phyloP scores from a whole-genome alignment of 2,797 vertebrate species.

The Bradypus variegatus region DNA sequence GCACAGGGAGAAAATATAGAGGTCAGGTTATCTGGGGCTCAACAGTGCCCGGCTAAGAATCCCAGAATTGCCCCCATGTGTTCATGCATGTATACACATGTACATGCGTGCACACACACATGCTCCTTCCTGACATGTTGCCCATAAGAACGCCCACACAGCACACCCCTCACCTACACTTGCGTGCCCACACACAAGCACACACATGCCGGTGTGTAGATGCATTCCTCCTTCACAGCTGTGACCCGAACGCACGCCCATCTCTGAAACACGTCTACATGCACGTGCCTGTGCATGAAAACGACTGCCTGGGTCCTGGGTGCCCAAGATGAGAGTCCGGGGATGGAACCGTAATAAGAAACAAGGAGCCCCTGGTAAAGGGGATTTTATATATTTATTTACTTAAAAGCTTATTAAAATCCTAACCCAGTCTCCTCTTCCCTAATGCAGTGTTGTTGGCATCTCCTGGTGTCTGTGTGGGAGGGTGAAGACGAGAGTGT shows the following conservation, averaged over 20 bases:
- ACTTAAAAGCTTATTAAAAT: conserved; percentile 50
- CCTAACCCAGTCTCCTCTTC: conserved; percentile 37
- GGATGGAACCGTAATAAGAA: not conserved
- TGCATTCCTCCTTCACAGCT: not conserved
- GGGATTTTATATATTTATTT: conserved; percentile 36
- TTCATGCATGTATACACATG: not conserved
- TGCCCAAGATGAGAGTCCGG: not conserved
- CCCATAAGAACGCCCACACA: not conserved
- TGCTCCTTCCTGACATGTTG: not conserved
- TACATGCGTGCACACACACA: not conserved
- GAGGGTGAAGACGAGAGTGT: not conserved
- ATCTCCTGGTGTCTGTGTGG: conserved; percentile 39
- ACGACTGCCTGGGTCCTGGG: not conserved
- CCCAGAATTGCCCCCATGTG: too few relatives aligned
- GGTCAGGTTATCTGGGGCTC: not conserved
- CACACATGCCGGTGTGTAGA: not conserved
- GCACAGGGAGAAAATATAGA: not conserved
- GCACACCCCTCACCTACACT: not conserved
- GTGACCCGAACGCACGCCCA: not conserved
- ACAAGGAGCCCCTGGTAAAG: not conserved
- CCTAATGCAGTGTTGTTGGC: not conserved
- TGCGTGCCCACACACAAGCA: not conserved
- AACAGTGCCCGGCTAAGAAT: not conserved
- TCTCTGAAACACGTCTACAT: not conserved
- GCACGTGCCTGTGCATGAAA: not conserved